Conservation (phyloP, 2,797 vertebrate species). For the Diceros bicornis region DNA sequence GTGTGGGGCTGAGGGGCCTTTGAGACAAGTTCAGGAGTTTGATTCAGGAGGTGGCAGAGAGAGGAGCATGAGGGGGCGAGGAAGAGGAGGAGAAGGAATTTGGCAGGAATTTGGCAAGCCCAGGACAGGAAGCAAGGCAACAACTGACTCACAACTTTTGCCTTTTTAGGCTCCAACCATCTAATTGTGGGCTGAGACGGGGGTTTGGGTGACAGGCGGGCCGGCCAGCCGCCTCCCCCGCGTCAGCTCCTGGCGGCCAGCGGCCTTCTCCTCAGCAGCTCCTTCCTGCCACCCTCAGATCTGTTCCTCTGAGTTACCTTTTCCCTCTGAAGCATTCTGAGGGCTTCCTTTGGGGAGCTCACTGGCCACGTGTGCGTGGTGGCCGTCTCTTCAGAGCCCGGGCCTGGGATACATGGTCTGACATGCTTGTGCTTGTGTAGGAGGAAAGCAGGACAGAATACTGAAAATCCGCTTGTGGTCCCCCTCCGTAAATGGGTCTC, state of each 20-base stretch:
- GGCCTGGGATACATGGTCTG: fast-evolving
- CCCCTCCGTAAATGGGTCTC: background rate
- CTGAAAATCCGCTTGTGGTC: background rate
- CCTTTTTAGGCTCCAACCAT: conserved; percentile 81
- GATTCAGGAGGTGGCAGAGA: conserved; percentile 55
- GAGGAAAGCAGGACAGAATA: background rate
- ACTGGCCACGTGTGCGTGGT: fast-evolving
- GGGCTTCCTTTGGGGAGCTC: background rate
- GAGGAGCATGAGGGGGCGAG: conserved; percentile 62
- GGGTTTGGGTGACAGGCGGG: background rate
- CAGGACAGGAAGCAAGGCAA: conserved; percentile 68
- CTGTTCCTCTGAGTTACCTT: background rate
- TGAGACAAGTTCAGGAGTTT: conserved; percentile 14
- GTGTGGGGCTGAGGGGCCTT: background rate
- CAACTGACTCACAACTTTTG: conserved; percentile 74
- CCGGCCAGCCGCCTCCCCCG: background rate
- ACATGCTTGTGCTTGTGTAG: background rate
- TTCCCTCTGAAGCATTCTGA: background rate
- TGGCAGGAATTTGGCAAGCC: conserved; percentile 43
- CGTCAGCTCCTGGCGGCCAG: background rate
- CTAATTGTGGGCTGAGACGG: conserved; percentile 44
- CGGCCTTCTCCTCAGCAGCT: background rate
- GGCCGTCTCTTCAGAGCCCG: background rate
- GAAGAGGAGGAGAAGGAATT: conserved; percentile 62
- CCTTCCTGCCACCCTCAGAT: background rate